These are phyloP conservation scores for Sebastes matsubarae DNA, from an alignment of 2,797 vertebrate species.

Conservation along the genomic window DNA sequence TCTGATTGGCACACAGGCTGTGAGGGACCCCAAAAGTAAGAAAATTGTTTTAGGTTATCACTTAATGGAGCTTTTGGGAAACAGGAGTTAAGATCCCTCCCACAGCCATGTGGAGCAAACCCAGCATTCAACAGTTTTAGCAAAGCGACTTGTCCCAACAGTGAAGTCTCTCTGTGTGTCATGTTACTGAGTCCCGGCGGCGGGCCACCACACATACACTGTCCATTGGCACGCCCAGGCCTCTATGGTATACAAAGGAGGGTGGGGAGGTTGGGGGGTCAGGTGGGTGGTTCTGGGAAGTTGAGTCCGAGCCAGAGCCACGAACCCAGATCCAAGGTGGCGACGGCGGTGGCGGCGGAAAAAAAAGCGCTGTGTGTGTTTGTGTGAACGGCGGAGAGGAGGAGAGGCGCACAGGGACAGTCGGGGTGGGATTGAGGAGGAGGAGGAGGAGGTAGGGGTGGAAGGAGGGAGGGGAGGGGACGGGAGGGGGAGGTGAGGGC, in stretches of 20 bases:
- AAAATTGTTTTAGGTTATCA: background rate
- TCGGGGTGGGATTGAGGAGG: constrained; percentile 14
- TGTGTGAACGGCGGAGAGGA: constrained; percentile 79
- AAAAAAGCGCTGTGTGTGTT: constrained; percentile 70
- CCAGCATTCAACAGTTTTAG: constrained; percentile 56
- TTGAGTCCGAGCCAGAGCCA: constrained; percentile 67
- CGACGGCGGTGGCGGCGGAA: constrained; percentile 77
- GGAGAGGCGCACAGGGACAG: constrained; percentile 67
- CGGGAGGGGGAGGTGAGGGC: constrained; percentile 42
- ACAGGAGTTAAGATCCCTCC: constrained; percentile 17
- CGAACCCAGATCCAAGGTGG: constrained; percentile 73
- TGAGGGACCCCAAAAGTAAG: constrained; percentile 32
- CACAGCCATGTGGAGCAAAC: constrained; percentile 51
- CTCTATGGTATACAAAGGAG: constrained; percentile 50
- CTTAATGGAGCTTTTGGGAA: constrained; percentile 8
- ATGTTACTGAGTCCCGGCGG: constrained; percentile 47
- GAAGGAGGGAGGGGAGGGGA: constrained; percentile 1
- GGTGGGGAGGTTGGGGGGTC: constrained; percentile 46
- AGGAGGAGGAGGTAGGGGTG: constrained; percentile 17
- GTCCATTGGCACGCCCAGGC: constrained; percentile 55
- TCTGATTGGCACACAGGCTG: constrained; percentile 61
- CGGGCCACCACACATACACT: constrained; percentile 54
- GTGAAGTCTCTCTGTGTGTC: constrained; percentile 52
- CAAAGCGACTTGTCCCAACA: constrained; percentile 55
- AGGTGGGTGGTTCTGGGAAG: constrained; percentile 72